These are phyloP conservation scores for Myotis pilosus DNA, from an alignment of 2,797 vertebrate species.

Conservation along the genomic window DNA sequence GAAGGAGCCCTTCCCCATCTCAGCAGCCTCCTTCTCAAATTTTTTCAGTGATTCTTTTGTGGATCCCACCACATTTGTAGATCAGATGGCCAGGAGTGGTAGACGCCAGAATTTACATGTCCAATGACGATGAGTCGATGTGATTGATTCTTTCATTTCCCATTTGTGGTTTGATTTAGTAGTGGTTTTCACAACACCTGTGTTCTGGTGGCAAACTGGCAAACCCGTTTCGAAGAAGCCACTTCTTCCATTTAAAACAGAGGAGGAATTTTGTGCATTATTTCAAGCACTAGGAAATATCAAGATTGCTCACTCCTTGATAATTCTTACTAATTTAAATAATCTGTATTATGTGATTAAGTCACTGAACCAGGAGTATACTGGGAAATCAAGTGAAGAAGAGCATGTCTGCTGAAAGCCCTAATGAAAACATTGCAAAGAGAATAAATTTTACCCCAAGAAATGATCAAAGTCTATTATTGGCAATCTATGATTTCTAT, in stretches of 20 bases:
- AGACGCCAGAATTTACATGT: no score
- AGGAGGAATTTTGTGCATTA: background rate
- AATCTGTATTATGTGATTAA: background rate
- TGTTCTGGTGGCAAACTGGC: no score
- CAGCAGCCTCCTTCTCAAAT: no score
- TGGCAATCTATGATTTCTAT: background rate
- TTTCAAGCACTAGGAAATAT: background rate
- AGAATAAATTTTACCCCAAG: background rate
- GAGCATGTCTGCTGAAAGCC: background rate
- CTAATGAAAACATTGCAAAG: background rate
- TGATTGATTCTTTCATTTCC: no score
- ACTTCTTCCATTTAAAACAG: background rate
- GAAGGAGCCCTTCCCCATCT: no score
- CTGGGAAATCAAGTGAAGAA: background rate
- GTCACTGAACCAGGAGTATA: background rate
- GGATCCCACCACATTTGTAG: no score
- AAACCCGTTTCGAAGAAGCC: no score
- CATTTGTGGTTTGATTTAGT: no score
- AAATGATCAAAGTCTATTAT: background rate
- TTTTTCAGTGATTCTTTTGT: no score
- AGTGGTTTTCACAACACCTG: no score
- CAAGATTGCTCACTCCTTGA: background rate
- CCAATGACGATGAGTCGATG: no score
- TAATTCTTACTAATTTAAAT: conserved; percentile 39
- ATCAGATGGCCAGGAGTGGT: no score